phyloP scores from a whole-genome alignment of 2,797 vertebrate species.

The Hafferia zeledoni region DNA sequence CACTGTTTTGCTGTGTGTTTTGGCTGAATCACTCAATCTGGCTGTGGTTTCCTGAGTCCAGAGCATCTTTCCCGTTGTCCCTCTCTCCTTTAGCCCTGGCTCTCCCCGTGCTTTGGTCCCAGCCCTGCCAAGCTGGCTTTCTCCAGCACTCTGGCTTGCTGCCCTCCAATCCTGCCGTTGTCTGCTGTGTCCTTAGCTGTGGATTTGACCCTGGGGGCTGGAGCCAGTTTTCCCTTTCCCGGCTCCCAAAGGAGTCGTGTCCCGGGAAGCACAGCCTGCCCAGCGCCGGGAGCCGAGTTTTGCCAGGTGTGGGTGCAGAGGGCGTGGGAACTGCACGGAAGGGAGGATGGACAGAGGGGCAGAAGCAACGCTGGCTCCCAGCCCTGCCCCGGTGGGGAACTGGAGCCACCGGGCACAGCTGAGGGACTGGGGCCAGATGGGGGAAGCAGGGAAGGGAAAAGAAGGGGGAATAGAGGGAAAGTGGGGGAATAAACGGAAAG shows the following conservation, averaged over 20 bases:
- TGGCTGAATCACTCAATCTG: constrained; percentile 5
- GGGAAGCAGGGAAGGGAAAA: rapidly evolving
- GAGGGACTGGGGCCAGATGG: not conserved
- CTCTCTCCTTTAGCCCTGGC: constrained; percentile 6
- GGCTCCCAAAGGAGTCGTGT: not conserved
- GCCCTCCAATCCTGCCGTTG: not conserved
- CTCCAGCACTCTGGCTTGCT: not conserved
- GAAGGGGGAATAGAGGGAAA: not conserved
- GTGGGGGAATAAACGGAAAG: not conserved
- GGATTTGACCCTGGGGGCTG: not conserved
- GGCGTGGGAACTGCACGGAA: not conserved
- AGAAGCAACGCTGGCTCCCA: not conserved
- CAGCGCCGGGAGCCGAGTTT: rapidly evolving
- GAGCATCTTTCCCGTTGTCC: not conserved
- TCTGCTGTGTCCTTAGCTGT: not conserved
- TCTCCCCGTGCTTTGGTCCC: not conserved
- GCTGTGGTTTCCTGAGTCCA: not conserved
- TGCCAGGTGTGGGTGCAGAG: not conserved
- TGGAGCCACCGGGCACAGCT: not conserved
- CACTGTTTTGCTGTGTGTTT: not conserved
- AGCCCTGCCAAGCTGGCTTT: constrained; percentile 15
- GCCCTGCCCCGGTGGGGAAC: rapidly evolving
- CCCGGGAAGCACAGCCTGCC: not conserved
- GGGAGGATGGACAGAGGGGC: not conserved
- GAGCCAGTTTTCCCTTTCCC: not conserved